phyloP scores from a whole-genome alignment of 2,888 invertebrate species.

The Xestia xanthographa region DNA sequence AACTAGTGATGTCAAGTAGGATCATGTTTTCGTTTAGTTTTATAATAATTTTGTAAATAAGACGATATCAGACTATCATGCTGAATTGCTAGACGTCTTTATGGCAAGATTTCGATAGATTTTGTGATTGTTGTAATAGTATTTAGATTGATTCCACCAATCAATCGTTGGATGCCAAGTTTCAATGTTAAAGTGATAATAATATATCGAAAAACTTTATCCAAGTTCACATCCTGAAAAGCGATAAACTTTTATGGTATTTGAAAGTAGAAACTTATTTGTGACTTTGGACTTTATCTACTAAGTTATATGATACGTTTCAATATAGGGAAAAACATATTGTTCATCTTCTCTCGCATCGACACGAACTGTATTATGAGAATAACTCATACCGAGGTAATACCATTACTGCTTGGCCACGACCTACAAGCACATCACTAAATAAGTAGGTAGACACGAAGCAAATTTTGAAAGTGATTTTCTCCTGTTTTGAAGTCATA shows the following conservation, averaged over 20 bases:
- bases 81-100: too few species aligned
- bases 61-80: too few species aligned
- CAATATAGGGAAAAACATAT: constrained; percentile 7
- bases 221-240: constrained; percentile 38
- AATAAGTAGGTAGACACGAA: not conserved
- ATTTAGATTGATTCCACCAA: constrained; percentile 25
- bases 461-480: not conserved
- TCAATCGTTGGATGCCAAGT: constrained; percentile 20
- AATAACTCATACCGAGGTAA: not conserved
- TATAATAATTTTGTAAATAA: not conserved
- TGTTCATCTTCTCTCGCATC: constrained; percentile 2
- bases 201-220: constrained; percentile 51
- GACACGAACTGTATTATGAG: not conserved
- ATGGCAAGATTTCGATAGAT: not conserved
- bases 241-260: constrained; percentile 57
- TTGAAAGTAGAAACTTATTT: constrained; percentile 48
- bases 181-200: constrained; percentile 25
- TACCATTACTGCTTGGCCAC: not conserved
- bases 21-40: not conserved
- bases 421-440: not conserved
- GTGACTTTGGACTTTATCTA: constrained; percentile 46
- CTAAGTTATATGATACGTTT: constrained; percentile 23
- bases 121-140: not conserved
- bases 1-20: not conserved
- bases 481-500: not conserved